phyloP scores from a whole-genome alignment of 2,797 vertebrate genomes.

The Helicolenus hilgendorfi region DNA sequence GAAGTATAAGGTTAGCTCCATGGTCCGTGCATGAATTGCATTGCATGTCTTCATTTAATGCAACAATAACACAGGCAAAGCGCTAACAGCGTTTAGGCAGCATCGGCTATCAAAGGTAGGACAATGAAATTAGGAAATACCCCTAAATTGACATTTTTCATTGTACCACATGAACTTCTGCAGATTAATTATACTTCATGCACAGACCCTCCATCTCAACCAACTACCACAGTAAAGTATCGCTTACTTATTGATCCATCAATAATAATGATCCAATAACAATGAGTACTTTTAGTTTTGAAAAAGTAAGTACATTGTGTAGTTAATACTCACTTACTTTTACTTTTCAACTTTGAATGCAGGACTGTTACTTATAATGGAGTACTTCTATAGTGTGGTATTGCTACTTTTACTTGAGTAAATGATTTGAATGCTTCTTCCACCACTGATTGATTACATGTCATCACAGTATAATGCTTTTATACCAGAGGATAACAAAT shows the following conservation, averaged over 20 bases:
- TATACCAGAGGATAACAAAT: too few relatives aligned
- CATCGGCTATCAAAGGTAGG: background rate
- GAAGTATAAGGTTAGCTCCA: background rate
- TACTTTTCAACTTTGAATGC: background rate
- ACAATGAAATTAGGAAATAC: background rate
- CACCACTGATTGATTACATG: background rate
- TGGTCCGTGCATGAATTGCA: background rate
- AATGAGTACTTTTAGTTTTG: background rate
- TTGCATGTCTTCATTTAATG: background rate
- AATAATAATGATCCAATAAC: background rate
- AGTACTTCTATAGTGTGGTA: background rate
- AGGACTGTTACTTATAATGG: background rate
- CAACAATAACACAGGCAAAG: background rate
- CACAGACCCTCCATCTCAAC: too few relatives aligned
- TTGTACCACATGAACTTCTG: too few relatives aligned
- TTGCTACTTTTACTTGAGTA: background rate
- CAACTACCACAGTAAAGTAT: too few relatives aligned
- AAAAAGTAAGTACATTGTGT: background rate
- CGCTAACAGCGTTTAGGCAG: background rate
- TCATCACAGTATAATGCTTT: background rate
- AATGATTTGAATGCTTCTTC: background rate
- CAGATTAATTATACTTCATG: too few relatives aligned
- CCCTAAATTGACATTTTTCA: too few relatives aligned
- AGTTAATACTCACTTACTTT: background rate
- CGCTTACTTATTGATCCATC: too few relatives aligned